These are phyloP conservation scores for Xenopus borealis DNA, from an alignment of 2,113 vertebrate species.

Conservation along the genomic window DNA sequence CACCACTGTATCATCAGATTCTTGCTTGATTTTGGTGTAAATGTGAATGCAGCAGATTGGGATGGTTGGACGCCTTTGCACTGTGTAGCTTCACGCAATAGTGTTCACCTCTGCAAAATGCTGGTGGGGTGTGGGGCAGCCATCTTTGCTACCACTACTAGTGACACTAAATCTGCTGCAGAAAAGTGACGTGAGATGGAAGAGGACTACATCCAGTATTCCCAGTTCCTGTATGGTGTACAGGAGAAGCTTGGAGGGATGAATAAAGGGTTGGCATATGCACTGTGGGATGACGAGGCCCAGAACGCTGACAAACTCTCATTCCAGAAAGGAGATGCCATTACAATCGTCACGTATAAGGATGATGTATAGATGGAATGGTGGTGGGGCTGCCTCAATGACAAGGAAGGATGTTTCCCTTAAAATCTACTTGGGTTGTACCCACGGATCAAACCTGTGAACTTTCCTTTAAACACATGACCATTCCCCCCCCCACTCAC, in stretches of 20 bases:
- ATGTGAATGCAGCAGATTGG: constrained; percentile 94
- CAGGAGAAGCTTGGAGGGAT: constrained; percentile 96
- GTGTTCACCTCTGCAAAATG: constrained; percentile 92
- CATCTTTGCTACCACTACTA: constrained; percentile 95
- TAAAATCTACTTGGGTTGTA: constrained; percentile 94
- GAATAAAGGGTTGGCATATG: constrained; percentile 91
- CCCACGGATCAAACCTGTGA: constrained; percentile 92
- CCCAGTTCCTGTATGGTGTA: constrained; percentile 91
- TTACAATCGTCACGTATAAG: constrained; percentile 80
- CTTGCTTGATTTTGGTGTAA: constrained; percentile 94
- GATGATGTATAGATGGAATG: constrained; percentile 90
- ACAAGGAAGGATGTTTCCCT: constrained; percentile 93
- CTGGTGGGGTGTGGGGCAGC: constrained; percentile 95
- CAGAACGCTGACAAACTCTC: constrained; percentile 86
- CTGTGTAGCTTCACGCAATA: constrained; percentile 96
- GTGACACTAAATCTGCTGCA: constrained; percentile 92
- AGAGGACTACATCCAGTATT: constrained; percentile 93
- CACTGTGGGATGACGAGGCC: constrained; percentile 87
- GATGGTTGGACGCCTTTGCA: constrained; percentile 97
- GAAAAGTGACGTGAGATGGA: constrained; percentile 99
- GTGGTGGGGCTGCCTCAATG: constrained; percentile 94
- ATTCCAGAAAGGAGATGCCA: constrained; percentile 84
- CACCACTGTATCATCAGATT: constrained; percentile 97
- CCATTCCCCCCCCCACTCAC: constrained; percentile 42
- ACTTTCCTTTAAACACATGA: constrained; percentile 76